Evolutionary conservation across 1,140 invertebrate species (phyloP).

Genomic region (Heliothis virescens): DNA sequence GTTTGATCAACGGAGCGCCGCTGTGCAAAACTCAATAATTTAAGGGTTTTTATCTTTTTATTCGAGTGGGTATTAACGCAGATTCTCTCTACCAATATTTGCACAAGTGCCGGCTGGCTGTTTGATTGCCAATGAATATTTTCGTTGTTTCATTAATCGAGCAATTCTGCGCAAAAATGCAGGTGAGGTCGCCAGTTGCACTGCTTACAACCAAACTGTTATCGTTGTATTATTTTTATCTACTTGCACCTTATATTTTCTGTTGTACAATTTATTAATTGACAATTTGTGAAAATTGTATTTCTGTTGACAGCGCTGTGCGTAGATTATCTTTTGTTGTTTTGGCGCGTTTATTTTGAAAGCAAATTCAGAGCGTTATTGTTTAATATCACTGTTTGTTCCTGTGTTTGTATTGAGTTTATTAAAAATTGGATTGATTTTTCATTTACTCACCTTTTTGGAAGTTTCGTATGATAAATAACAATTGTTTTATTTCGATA

Average conservation of each 20-base stretch:
- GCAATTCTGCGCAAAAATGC: conserved; percentile 52
- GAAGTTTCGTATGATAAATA: conserved; percentile 35
- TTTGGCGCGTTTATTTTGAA: conserved; percentile 56
- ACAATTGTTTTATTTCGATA: conserved; percentile 39
- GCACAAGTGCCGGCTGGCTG: conserved; percentile 46
- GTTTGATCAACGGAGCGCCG: conserved; percentile 47
- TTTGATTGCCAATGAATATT: conserved; percentile 57
- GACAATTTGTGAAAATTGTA: conserved; percentile 57
- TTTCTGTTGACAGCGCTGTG: conserved; percentile 53
- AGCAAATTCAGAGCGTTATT: conserved; percentile 55
- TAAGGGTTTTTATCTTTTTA: conserved; percentile 53
- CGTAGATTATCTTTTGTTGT: conserved; percentile 58
- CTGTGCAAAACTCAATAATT: conserved; percentile 51
- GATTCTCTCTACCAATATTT: conserved; percentile 59
- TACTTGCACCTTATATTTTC: conserved; percentile 52
- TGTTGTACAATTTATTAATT: conserved; percentile 56
- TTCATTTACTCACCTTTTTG: conserved; percentile 39
- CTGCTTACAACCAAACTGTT: conserved; percentile 48
- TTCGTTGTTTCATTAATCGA: conserved; percentile 58
- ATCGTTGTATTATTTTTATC: conserved; percentile 48
- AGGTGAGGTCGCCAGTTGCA: conserved; percentile 43
- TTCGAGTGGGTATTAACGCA: conserved; percentile 56
- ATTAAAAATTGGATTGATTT: conserved; percentile 56
- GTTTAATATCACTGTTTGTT: conserved; percentile 61
- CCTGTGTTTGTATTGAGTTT: conserved; percentile 56